These are phyloP conservation scores for Anaspis maculata DNA, from an alignment of 2,888 invertebrate genomes.

Conservation along the genomic window DNA sequence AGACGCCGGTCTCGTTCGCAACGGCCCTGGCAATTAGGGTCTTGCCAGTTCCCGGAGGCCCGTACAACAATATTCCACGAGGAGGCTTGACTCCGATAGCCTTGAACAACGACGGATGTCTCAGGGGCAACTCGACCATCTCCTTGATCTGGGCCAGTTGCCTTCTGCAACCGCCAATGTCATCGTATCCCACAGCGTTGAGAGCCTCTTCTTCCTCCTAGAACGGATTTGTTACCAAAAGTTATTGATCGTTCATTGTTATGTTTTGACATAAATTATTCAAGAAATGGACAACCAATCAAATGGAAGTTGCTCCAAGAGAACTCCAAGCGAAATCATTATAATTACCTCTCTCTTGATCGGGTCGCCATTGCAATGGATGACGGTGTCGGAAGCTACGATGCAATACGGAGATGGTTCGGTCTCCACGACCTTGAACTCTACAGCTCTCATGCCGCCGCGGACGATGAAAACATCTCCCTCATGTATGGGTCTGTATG, in stretches of 20 bases:
- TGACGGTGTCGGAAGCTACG: slow-evolving; percentile 97
- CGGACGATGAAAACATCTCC: slow-evolving; percentile 97
- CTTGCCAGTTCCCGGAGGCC: slow-evolving; percentile 93
- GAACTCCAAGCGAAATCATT: too few species aligned
- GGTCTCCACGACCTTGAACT: slow-evolving; percentile 99
- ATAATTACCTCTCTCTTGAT: slow-evolving; percentile 93
- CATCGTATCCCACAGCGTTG: slow-evolving; percentile 98
- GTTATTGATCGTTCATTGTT: too few species aligned
- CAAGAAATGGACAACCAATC: background rate
- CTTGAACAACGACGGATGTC: slow-evolving; percentile 98
- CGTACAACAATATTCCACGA: slow-evolving; percentile 94
- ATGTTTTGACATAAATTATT: background rate
- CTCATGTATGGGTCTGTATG: slow-evolving; percentile 96
- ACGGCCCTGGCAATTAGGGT: slow-evolving; percentile 99
- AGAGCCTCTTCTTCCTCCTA: slow-evolving; percentile 94
- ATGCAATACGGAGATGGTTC: slow-evolving; percentile 98
- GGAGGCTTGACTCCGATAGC: slow-evolving; percentile 99
- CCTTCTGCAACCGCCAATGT: slow-evolving; percentile 98
- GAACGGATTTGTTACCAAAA: slow-evolving; percentile 29
- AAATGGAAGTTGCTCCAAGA: too few species aligned
- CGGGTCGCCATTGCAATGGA: slow-evolving; percentile 99
- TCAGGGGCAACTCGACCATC: slow-evolving; percentile 97
- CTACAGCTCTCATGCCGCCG: slow-evolving; percentile 97
- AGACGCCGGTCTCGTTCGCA: slow-evolving; percentile 98
- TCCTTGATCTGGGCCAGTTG: slow-evolving; percentile 99